Conservation (phyloP, 2,888 invertebrate genomes). For the Himalopsyche tibetana region DNA sequence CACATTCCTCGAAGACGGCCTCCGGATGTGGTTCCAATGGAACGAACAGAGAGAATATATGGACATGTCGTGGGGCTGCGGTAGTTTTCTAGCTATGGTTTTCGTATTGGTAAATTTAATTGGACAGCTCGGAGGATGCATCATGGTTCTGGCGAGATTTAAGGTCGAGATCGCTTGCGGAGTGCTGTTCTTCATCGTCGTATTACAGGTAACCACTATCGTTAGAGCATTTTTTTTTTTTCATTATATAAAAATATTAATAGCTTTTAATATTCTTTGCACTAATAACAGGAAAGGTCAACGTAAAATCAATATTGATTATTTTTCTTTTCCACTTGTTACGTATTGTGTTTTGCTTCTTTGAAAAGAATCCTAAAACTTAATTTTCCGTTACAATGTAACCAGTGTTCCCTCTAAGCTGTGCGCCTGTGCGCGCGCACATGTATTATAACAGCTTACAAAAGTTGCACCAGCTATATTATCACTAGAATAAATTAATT, state of each 20-base stretch:
- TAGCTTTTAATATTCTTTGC: too few species aligned
- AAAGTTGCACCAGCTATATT: too few species aligned
- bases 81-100: constrained; percentile 92
- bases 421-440: too few species aligned
- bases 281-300: too few species aligned
- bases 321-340: background rate
- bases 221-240: constrained; percentile 66
- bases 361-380: background rate
- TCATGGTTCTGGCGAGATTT: constrained; percentile 95
- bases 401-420: too few species aligned
- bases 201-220: constrained; percentile 85
- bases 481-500: too few species aligned
- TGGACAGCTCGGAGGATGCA: constrained; percentile 97
- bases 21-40: constrained; percentile 99
- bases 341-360: background rate
- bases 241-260: too few species aligned
- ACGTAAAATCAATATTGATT: background rate
- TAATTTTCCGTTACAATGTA: background rate
- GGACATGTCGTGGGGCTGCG: constrained; percentile 98
- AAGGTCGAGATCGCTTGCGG: constrained; percentile 95
- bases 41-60: constrained; percentile 97
- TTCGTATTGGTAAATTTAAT: constrained; percentile 97
- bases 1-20: constrained; percentile 99
- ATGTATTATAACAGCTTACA: too few species aligned
- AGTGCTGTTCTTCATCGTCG: constrained; percentile 95